Conservation (phyloP, 2,113 vertebrate species). For the Hemicordylus capensis region DNA sequence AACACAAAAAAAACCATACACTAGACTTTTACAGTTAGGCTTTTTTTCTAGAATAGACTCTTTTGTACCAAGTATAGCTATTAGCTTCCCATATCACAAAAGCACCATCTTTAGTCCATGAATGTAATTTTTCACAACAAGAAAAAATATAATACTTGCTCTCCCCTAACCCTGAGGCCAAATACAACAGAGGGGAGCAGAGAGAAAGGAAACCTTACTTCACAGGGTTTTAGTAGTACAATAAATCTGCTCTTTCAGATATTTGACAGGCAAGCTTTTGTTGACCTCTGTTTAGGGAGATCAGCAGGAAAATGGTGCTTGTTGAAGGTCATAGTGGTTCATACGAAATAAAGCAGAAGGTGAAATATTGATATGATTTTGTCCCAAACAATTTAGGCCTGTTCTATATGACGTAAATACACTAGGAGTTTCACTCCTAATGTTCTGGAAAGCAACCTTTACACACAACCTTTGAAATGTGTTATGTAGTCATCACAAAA, state of each 20-base stretch:
- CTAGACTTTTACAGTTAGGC: not conserved
- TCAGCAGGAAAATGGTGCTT: slow-evolving; percentile 51
- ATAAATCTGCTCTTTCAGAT: slow-evolving; percentile 70
- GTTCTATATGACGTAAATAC: slow-evolving; percentile 3
- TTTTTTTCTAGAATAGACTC: not conserved
- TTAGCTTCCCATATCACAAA: slow-evolving; percentile 14
- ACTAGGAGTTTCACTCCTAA: slow-evolving; percentile 25
- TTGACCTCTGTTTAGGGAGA: slow-evolving; percentile 53
- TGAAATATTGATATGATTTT: slow-evolving; percentile 33
- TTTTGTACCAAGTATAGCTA: slow-evolving; percentile 4
- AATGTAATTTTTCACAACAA: slow-evolving; percentile 53
- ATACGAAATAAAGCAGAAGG: slow-evolving; percentile 57
- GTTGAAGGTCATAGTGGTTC: slow-evolving; percentile 52
- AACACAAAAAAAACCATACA: not conserved
- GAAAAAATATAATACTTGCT: slow-evolving; percentile 38
- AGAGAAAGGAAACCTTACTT: slow-evolving; percentile 25
- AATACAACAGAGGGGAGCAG: slow-evolving; percentile 41
- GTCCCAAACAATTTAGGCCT: not conserved
- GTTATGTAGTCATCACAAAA: not conserved
- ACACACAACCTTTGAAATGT: not conserved
- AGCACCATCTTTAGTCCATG: slow-evolving; percentile 52
- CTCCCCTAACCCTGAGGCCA: slow-evolving; percentile 59
- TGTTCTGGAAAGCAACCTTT: slow-evolving; percentile 20
- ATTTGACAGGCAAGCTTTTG: slow-evolving; percentile 63
- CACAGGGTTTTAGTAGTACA: slow-evolving; percentile 53